Evolutionary conservation across 2,888 invertebrate genomes (phyloP).

Genomic region (Platycheirus albimanus): DNA sequence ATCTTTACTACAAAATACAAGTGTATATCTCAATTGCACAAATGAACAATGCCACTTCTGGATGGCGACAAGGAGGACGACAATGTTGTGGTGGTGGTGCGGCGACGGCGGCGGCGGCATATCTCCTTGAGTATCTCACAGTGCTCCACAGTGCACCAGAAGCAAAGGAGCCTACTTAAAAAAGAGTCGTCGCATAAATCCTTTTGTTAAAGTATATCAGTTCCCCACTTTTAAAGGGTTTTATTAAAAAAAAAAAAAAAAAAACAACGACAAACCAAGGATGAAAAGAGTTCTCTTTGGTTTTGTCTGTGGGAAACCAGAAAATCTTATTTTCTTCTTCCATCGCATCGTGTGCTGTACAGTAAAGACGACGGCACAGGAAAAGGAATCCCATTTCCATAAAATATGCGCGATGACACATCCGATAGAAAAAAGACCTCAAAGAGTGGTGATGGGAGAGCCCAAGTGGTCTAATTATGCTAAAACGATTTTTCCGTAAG

Average conservation of each 20-base stretch:
- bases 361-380: slow-evolving; percentile 26
- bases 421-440: slow-evolving; percentile 22
- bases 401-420: slow-evolving; percentile 59
- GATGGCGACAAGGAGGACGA: slow-evolving; percentile 27
- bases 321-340: slow-evolving; percentile 39
- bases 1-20: slow-evolving; percentile 39
- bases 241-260: not conserved
- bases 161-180: slow-evolving; percentile 11
- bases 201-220: slow-evolving; percentile 42
- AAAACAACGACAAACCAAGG: not conserved
- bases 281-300: not conserved
- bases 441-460: not conserved
- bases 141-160: not conserved
- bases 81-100: not conserved
- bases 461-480: slow-evolving; percentile 62
- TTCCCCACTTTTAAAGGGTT: slow-evolving; percentile 23
- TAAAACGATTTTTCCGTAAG: slow-evolving; percentile 30
- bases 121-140: not conserved
- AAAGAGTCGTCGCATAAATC: slow-evolving; percentile 43
- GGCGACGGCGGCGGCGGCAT: not conserved
- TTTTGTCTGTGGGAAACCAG: slow-evolving; percentile 38
- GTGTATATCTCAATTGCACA: slow-evolving; percentile 65
- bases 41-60: slow-evolving; percentile 64
- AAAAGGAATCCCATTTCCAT: slow-evolving; percentile 58
- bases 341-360: not conserved